Base-by-base conservation (phyloP, 2,797 vertebrate genomes). In the Psittacula derbiana region DNA sequence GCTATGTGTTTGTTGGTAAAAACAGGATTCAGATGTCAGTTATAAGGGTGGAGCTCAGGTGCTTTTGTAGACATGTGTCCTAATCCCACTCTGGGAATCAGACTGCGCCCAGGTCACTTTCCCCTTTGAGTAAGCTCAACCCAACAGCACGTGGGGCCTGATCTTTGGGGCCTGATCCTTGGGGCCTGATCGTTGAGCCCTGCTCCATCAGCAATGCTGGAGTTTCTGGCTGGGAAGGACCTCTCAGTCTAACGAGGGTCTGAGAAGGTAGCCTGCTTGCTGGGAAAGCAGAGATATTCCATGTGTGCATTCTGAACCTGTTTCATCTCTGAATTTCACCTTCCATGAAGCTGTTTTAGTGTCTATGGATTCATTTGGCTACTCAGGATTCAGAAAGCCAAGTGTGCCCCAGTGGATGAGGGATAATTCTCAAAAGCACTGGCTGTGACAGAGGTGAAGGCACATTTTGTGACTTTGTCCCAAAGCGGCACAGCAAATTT, bases 1-100 rank as follows among this genome's bases (percentile, higher is more conserved):
- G 93, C 64, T 67, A 7, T 43, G 52, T n/a, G 27, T 94, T 90
- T 93, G 87, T 40, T 61, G 41, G 79, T 88, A 76, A 96, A 92
- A 96, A 87, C 80, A 94, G 52, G 90, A 40, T 70, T 75, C 58
- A 44, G 73, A 74, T 81, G 85, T 86, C 85, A 75, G 58, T 33
- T 57, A 4, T 16, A 66, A 20, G 76, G 94, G 94, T 84, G 90
- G 87, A 84, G 82, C 47, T 72, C 87, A 94, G 82, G 70, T 96
- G 88, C 17, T 70, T 57, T 38, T 81, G 44, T n/a, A 95, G 50
- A 50, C 0, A 0, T 3, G 20, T 44, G 55, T 93, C 76, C 86
- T 76, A 80, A 90, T 79, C 33, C 70, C 52, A 8, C 33, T 52
- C 16, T 1, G 1, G 38, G 7, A 38, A 69, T 33, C 28, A 25